Evolutionary conservation across 2,888 invertebrate genomes (phyloP), one percentile per base, ranked within the genome.

Genomic region (Melipona bicolor): DNA sequence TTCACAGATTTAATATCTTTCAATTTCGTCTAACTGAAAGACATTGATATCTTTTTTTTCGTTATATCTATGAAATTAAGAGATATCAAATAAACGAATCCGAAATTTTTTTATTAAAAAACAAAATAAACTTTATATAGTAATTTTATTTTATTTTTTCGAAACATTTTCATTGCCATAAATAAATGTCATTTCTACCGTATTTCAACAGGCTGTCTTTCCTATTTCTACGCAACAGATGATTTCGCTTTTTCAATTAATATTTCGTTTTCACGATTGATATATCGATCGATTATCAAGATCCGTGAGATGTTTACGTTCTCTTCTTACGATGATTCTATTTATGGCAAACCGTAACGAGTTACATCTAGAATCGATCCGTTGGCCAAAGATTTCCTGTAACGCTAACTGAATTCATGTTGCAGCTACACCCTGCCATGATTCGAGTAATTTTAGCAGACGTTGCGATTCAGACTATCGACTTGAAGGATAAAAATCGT

Each of bases 381-480:
- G 73, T 83, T 75, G 77, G 79, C 32, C 71, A 13, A 21, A n/a
- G 15, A 32, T 56, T 68, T 71, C 50, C 19, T 68, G 43, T 56
- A 52, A 76, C 52, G 74, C 24, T 43, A 32, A 11, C 11, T 70
- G 19, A 73, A 64, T 67, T 80, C 75, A 13, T 61, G 61, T 81
- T 59, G 61, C 70, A 73, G 71, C 77, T 76, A 73, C 67, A 65
- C 76, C 70, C 50, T 54, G 61, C 70, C 83, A 79, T 69, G 69
- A 49, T 75, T 62, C 78, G 77, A 78, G 73, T 84, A 86, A 84
- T 87, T 86, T 87, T 87, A 86, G 81, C 68, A 21, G 21, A 68
- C 5, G 67, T 73, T 83, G 85, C 80, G 61, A 83, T 77, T 85
- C 83, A 43, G 9, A 43, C 77, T 64, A 65, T 68, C 11, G 52